Evolutionary conservation across 2,888 invertebrate genomes (phyloP).

Genomic region (Amorpha juglandis): DNA sequence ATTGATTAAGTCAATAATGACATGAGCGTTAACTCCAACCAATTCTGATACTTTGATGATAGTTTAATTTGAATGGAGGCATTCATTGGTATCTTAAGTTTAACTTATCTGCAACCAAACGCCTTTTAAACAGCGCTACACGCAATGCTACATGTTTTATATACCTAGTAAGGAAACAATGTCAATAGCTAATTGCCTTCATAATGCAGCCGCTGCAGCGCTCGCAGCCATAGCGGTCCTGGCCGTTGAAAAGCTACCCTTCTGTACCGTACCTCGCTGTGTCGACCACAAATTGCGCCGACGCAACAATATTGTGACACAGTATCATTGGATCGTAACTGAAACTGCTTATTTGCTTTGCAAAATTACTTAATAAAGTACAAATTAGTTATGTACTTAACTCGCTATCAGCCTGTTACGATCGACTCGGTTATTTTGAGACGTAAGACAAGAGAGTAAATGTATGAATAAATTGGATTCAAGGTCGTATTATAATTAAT

Average conservation of each 20-base stretch:
- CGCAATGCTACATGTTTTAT: no score
- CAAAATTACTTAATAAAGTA: slow-evolving; percentile 25
- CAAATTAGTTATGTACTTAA: slow-evolving; percentile 26
- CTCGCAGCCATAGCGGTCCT: no score
- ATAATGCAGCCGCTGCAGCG: no score
- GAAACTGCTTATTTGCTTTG: slow-evolving; percentile 33
- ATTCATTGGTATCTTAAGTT: no score
- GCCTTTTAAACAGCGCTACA: no score
- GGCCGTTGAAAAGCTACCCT: neutral
- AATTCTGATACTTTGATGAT: no score
- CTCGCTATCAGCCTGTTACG: neutral
- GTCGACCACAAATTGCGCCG: slow-evolving; percentile 16
- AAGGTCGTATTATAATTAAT: slow-evolving; percentile 1
- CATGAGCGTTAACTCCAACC: no score
- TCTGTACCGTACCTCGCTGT: neutral
- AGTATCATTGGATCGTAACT: slow-evolving; percentile 42
- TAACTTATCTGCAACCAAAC: no score
- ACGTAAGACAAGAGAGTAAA: neutral
- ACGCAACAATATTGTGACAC: slow-evolving; percentile 42
- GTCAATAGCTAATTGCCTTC: neutral
- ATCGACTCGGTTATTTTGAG: slow-evolving; percentile 12
- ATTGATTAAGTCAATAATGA: no score
- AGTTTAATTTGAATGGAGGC: no score
- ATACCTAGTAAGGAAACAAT: no score
- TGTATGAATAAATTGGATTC: neutral